A percentile compares a stretch with the other conserved stretches of the same genome.
Conservation (phyloP, 2,888 invertebrate species). For the Drosophila quasianomalipes region DNA sequence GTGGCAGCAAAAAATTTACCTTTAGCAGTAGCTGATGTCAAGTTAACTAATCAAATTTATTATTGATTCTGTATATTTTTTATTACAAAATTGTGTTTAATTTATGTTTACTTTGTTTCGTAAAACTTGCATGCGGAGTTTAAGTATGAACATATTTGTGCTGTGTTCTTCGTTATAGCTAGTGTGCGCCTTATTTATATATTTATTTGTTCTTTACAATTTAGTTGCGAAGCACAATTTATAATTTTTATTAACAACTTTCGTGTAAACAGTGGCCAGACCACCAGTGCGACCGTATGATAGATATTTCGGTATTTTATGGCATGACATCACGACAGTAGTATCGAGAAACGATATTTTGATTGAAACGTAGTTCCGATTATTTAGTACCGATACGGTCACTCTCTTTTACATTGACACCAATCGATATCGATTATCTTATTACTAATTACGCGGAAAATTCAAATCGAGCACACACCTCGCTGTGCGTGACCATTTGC, state of each 20-base stretch:
- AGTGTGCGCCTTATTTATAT: slow-evolving; percentile 2
- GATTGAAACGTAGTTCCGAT: slow-evolving; percentile 35
- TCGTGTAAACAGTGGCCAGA: slow-evolving; percentile 49
- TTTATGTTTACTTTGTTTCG: slow-evolving; percentile 29
- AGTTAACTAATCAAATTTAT: slow-evolving; percentile 24
- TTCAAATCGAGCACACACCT: slow-evolving; percentile 79
- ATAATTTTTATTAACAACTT: slow-evolving; percentile 29
- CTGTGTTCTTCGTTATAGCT: not conserved
- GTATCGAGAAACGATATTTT: slow-evolving; percentile 22
- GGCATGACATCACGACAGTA: slow-evolving; percentile 44
- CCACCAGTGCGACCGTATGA: slow-evolving; percentile 28
- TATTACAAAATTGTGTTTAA: slow-evolving; percentile 13
- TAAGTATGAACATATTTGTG: slow-evolving; percentile 20
- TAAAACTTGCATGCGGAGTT: slow-evolving; percentile 27
- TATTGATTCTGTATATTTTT: slow-evolving; percentile 24
- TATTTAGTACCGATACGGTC: slow-evolving; percentile 38
- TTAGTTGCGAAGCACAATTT: slow-evolving; percentile 22
- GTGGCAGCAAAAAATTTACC: slow-evolving; percentile 39
- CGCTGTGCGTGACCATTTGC: slow-evolving; percentile 79
- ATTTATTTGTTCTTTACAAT: slow-evolving; percentile 1
- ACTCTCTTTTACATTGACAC: slow-evolving; percentile 11
- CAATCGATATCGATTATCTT: slow-evolving; percentile 21
- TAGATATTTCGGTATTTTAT: slow-evolving; percentile 28
- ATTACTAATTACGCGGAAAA: slow-evolving; percentile 42
- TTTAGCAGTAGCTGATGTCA: slow-evolving; percentile 30